Evolutionary conservation across 2,797 vertebrate genomes (phyloP), one percentile per base, ranked within the genome.

Genomic region (Crax fasciolata): DNA sequence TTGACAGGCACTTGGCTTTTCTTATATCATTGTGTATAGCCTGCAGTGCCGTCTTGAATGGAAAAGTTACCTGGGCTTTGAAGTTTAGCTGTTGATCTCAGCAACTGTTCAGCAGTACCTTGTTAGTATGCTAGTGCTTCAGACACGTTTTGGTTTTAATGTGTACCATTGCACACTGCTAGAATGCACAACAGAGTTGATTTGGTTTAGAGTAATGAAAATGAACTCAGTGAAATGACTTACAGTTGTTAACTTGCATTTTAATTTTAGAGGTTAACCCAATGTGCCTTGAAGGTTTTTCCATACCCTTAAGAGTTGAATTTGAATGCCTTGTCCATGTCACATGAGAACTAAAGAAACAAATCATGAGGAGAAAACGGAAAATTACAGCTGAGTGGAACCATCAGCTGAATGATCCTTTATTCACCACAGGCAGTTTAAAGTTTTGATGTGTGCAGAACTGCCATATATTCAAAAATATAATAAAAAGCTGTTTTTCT

Each of bases 161-260:
- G 2, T 57, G 16, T 44, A n/a, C 46, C 21, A 18, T 25, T 93
- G 48, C 49, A 54, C 5, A 10, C 4, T 55, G 32, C 57, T 79
- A 58, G 49, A 90, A 90, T 66, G 54, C 32, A 43, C 44, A 91
- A 39, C 11, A 80, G 57, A 38, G 73, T 84, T 84, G 55, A 32
- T 95, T 92, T 88, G 54, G 51, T 73, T 94, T 93, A 57, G 41
- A 70, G 67, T 79, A 91, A 81, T 61, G 66, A 79, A 92, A 94
- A 55, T 39, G 5, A 76, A 51, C 25, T 54, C n/a, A 3, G 8
- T 75, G 30, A 82, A 91, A 92, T 91, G n/a, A 73, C 35, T 92
- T 93, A 63, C 62, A 87, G 70, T 91, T 90, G 83, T 73, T 61
- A 84, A 30, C 39, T 94, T 52, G 24, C 1, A 1, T 76, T 95